A percentile compares a stretch with the other conserved stretches of the same genome.
phyloP scores from a whole-genome alignment of 2,113 vertebrate genomes.

The Nematolebias whitei region DNA sequence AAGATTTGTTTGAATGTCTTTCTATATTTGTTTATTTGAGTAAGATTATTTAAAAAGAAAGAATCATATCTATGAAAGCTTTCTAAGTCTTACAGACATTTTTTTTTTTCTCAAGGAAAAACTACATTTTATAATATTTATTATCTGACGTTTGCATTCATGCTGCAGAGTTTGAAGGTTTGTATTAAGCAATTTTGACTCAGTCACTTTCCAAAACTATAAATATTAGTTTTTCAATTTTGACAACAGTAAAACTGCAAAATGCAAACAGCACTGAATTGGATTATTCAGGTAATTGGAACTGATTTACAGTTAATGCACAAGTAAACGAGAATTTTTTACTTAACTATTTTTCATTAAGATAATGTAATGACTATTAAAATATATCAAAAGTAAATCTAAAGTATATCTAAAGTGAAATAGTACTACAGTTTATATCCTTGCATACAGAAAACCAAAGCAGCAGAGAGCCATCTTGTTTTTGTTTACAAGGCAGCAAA shows the following conservation, averaged over 20 bases:
- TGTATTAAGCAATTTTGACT: not conserved
- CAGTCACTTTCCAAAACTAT: not conserved
- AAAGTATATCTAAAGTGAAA: conserved; percentile 30
- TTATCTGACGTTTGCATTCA: not conserved
- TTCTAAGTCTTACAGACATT: not conserved
- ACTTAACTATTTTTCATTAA: not conserved
- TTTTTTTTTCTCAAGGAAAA: not conserved
- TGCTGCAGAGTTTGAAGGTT: not conserved
- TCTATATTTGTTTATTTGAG: too few species aligned
- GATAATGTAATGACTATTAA: not conserved
- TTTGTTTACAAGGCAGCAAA: conserved; percentile 56
- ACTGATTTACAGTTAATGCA: too few species aligned
- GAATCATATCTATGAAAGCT: not conserved
- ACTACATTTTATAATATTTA: not conserved
- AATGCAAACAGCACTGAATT: not conserved
- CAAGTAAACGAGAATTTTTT: too few species aligned
- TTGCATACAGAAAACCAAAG: conserved; percentile 27
- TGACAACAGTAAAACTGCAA: not conserved
- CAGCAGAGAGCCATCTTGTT: conserved; percentile 30
- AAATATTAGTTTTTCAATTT: not conserved
- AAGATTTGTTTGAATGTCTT: too few species aligned
- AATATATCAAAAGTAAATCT: conserved; percentile 44
- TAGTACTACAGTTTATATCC: conserved; percentile 36
- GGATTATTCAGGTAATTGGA: not conserved
- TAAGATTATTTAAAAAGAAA: too few species aligned